phyloP scores from a whole-genome alignment of 2,113 vertebrate species.

The western clawed frog (Xenopus tropicalis) region UCB_Xtro_10.0 CM004446.2:73546001-73546500 shows the following conservation, averaged over 20 bases:
- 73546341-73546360: conserved; percentile 2
- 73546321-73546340: neutral
- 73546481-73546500: neutral
- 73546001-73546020: too few species aligned
- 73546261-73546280: neutral
- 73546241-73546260: neutral
- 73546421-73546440: neutral
- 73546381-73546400: neutral
- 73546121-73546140: too few species aligned
- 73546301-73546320: conserved; percentile 3
- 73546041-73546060: too few species aligned
- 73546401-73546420: neutral
- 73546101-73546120: too few species aligned
- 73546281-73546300: neutral
- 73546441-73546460: neutral
- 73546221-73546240: neutral
- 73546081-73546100: too few species aligned
- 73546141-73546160: too few species aligned
- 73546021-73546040: too few species aligned
- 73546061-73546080: too few species aligned
- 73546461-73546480: neutral
- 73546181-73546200: neutral
- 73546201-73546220: neutral
- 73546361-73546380: conserved; percentile 12
- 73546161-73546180: neutral